Evolutionary conservation across 2,797 vertebrate genomes (phyloP), one percentile per base, ranked within the genome.

Genomic region (Anguilla pacifica): DNA sequence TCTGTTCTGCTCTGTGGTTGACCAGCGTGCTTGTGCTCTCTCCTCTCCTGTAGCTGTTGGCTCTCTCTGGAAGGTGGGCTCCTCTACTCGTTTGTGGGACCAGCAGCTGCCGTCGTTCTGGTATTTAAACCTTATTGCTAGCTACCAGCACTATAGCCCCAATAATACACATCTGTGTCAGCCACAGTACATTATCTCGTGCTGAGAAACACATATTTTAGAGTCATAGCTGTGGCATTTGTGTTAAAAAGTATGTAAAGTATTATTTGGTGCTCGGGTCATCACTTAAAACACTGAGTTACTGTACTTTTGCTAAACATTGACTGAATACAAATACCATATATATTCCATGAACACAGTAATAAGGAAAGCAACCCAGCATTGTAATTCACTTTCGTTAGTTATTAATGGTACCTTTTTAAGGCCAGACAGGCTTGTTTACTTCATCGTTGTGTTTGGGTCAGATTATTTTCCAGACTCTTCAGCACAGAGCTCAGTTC

Each of bases 31-130:
- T 9, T 59, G 2, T 39, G 35, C 28, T 88, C 84, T 86, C 91
- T 64, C 92, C 91, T 88, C 0, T 92, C 90, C 94, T 93, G 28
- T 91, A 99, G 99, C 94, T 99, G 99, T 95, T 99, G 99, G 99
- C 96, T 99, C 57, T 99, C 98, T 31, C 96, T 99, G 84, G 99
- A 99, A 92, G 99, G 98, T 13, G 98, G 99, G 64, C 97, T 99
- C 86, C 97, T 99, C 59, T 99, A 99, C 25, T 98, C 98, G 86
- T 99, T 99, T 90, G 99, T 99, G 92, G 99, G 99, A 94, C 99
- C 99, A 0, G 99, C 99, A 0, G 99, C 98, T 3, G 98, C 98
- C 55, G 99, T 99, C 0, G 99, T 99, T 94, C 96, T 99, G 98
- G 99, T 99, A 96, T 91, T 94, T 94, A 92, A 51, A 11, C 10